Percentiles rank a stretch among this genome's conserved stretches.
Conservation (phyloP, 2,888 invertebrate species). For the Nematopogon swammerdamellus region DNA sequence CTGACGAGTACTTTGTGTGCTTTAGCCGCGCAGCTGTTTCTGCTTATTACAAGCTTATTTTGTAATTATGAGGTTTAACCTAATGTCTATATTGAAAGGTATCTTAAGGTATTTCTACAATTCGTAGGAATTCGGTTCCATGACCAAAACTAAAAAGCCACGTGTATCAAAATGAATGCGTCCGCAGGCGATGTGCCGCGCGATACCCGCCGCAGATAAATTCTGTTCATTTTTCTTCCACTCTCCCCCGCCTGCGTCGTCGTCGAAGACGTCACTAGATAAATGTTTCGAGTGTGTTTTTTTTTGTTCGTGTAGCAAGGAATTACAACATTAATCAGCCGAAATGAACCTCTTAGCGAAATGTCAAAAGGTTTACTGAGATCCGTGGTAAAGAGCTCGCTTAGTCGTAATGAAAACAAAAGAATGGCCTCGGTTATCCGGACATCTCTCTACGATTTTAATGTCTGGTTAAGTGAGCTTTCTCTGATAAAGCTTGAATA, state of each 20-base stretch:
- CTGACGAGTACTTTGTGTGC: too few species aligned
- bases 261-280: conserved; percentile 27
- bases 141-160: background rate
- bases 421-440: conserved; percentile 29
- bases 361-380: conserved; percentile 45
- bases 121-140: too few species aligned
- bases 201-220: conserved; percentile 25
- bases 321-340: conserved; percentile 47
- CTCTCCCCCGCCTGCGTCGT: conserved; percentile 16
- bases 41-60: too few species aligned
- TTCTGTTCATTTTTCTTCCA: conserved; percentile 37
- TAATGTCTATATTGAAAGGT: too few species aligned
- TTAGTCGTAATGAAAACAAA: conserved; percentile 40
- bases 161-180: background rate
- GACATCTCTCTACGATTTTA: conserved; percentile 14
- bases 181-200: background rate
- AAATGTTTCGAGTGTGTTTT: conserved; percentile 36
- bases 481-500: background rate
- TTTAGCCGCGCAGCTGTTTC: too few species aligned
- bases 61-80: too few species aligned
- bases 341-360: conserved; percentile 50
- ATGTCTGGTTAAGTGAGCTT: background rate
- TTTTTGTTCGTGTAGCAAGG: conserved; percentile 34
- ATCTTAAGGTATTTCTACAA: too few species aligned
- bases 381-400: conserved; percentile 31